These are phyloP conservation scores for Patella vulgata DNA, from an alignment of 1,140 invertebrate species.

Conservation along the genomic window DNA sequence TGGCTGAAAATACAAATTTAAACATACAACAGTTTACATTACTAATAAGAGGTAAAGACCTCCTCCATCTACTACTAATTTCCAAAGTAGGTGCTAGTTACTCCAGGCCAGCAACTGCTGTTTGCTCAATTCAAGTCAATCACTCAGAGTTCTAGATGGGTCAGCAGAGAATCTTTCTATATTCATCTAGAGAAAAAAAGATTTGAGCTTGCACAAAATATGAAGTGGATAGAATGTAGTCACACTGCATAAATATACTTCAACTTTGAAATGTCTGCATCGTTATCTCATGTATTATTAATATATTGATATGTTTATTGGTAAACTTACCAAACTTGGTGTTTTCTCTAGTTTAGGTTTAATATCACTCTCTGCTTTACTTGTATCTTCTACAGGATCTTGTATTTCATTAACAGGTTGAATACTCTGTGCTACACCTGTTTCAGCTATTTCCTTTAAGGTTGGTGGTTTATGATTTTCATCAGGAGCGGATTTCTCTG, in stretches of 20 bases:
- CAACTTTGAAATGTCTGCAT: too few species aligned
- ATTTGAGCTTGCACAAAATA: too few species aligned
- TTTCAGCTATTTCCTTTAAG: slow-evolving; percentile 51
- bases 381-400: slow-evolving; percentile 32
- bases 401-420: slow-evolving; percentile 57
- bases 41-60: not conserved
- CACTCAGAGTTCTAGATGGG: too few species aligned
- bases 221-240: too few species aligned
- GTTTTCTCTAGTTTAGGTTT: too few species aligned
- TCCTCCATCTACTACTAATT: not conserved
- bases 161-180: too few species aligned
- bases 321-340: not conserved
- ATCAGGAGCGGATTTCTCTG: slow-evolving; percentile 75
- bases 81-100: not conserved
- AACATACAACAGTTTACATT: slow-evolving; percentile 1
- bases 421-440: slow-evolving; percentile 45
- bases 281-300: too few species aligned
- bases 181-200: too few species aligned
- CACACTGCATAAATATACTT: too few species aligned
- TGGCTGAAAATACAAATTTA: too few species aligned
- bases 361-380: not conserved
- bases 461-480: slow-evolving; percentile 51
- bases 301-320: too few species aligned
- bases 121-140: too few species aligned
- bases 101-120: not conserved